phyloP scores from a whole-genome alignment of 1,140 invertebrate species.

The Drosophila trapezifrons region DNA sequence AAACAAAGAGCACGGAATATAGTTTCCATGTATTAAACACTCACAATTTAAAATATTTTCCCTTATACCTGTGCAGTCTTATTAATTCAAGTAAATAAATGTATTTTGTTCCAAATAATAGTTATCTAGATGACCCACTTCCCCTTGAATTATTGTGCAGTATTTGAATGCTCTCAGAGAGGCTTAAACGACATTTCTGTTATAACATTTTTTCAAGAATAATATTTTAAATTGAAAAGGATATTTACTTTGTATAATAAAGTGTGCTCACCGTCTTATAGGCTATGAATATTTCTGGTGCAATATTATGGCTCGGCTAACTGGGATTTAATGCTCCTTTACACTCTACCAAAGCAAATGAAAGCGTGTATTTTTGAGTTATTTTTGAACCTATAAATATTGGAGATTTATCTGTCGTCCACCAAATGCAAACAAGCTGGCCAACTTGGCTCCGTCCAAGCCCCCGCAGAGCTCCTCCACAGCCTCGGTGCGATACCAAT shows the following conservation, averaged over 20 bases:
- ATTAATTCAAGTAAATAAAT: background rate
- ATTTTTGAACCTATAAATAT: slow-evolving; percentile 35
- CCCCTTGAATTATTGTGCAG: background rate
- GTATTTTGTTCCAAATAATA: background rate
- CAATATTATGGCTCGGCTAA: background rate
- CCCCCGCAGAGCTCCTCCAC: slow-evolving; percentile 1
- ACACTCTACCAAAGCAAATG: slow-evolving; percentile 5
- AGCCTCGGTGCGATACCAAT: background rate
- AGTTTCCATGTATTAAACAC: no score
- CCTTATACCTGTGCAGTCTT: background rate
- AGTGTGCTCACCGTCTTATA: background rate
- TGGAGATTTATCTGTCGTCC: slow-evolving; percentile 45
- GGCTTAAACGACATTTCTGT: background rate
- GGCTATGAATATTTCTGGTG: background rate
- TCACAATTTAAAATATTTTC: background rate
- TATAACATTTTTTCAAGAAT: background rate
- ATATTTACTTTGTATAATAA: slow-evolving; percentile 4
- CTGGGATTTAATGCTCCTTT: slow-evolving; percentile 9
- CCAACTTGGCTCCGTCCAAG: slow-evolving; percentile 8
- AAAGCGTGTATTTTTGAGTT: slow-evolving; percentile 6
- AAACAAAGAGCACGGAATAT: no score
- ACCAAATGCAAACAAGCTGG: slow-evolving; percentile 19
- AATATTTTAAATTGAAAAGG: background rate
- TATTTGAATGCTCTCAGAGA: background rate
- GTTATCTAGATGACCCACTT: background rate